Conservation (phyloP, 2,113 vertebrate species). For the Spermophilus dauricus region DNA sequence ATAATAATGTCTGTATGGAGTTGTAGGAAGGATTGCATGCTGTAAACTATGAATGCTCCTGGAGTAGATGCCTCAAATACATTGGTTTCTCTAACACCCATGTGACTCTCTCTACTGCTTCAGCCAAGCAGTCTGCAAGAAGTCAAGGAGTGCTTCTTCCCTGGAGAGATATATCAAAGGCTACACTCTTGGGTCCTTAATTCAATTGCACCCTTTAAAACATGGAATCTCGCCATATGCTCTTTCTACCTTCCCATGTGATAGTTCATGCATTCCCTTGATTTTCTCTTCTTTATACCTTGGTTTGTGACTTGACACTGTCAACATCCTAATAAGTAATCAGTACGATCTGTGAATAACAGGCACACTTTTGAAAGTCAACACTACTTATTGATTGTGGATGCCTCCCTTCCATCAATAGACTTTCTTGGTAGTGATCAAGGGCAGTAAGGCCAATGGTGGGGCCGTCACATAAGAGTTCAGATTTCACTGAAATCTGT, state of each 20-base stretch:
- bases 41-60: background rate
- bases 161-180: background rate
- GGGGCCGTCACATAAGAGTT: slow-evolving; percentile 29
- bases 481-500: slow-evolving; percentile 56
- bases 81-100: background rate
- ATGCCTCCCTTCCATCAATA: slow-evolving; percentile 44
- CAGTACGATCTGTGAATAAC: background rate
- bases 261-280: background rate
- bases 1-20: background rate
- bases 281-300: slow-evolving; percentile 15
- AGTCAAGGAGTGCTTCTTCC: background rate
- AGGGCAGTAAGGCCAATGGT: background rate
- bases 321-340: slow-evolving; percentile 40
- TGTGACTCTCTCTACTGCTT: background rate
- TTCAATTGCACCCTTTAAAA: background rate
- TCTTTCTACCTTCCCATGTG: background rate
- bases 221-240: background rate
- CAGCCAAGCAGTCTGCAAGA: background rate
- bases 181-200: background rate
- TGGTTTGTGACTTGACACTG: background rate
- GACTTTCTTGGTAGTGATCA: slow-evolving; percentile 39
- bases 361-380: slow-evolving; percentile 51
- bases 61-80: background rate
- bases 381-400: slow-evolving; percentile 51
- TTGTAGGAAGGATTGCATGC: background rate